These are phyloP conservation scores for Electrophaes corylata DNA, from an alignment of 2,888 invertebrate genomes.

Conservation along the genomic window DNA sequence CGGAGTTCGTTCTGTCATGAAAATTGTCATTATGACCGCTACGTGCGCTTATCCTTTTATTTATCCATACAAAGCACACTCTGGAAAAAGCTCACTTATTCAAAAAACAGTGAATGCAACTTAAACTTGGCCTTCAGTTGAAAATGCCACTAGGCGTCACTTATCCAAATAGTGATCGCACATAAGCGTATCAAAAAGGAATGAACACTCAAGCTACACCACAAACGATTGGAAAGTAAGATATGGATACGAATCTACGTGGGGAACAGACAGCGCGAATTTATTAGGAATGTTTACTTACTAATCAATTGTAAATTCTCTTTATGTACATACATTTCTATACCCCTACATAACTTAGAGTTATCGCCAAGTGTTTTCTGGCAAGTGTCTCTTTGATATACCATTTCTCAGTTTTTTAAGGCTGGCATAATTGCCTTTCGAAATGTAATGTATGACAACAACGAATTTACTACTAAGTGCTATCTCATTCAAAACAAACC, in stretches of 20 bases:
- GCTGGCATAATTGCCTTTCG: constrained; percentile 23
- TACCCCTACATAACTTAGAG: not conserved
- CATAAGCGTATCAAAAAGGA: too few relatives aligned
- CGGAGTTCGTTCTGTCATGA: too few relatives aligned
- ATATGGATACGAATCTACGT: constrained; percentile 33
- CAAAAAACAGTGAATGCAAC: too few relatives aligned
- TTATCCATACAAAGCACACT: too few relatives aligned
- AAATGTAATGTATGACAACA: constrained; percentile 14
- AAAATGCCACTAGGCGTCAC: too few relatives aligned
- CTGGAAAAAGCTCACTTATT: too few relatives aligned
- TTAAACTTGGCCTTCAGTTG: too few relatives aligned
- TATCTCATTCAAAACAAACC: not conserved
- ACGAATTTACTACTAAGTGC: constrained; percentile 25
- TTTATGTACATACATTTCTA: not conserved
- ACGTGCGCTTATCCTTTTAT: too few relatives aligned
- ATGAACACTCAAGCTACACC: too few relatives aligned
- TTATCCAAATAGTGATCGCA: too few relatives aligned
- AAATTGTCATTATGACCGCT: too few relatives aligned
- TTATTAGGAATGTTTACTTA: constrained; percentile 52
- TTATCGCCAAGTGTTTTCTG: not conserved
- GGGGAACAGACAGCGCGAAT: constrained; percentile 62
- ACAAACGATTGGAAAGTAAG: too few relatives aligned
- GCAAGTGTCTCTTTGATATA: not conserved
- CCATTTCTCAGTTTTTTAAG: not conserved
- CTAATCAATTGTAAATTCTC: constrained; percentile 21